Evolutionary conservation across 2,888 invertebrate species (phyloP).

Genomic region (Lepidonotus clava): DNA sequence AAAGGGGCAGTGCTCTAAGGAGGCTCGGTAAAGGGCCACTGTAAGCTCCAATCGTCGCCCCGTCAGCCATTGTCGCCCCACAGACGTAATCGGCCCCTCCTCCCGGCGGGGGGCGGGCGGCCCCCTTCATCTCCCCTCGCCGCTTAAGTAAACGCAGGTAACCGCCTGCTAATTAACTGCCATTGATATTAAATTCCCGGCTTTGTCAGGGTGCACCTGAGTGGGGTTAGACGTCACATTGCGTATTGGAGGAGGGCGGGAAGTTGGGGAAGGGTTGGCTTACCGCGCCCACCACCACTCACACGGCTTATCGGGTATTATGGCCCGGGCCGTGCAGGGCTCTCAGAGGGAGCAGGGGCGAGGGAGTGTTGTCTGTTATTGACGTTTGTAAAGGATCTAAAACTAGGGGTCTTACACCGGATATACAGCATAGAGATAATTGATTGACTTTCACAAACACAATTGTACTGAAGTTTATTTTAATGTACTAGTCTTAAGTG

Average conservation of each 20-base stretch:
- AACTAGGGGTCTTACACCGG: too few relatives aligned
- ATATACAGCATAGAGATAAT: too few relatives aligned
- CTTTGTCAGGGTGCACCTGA: not conserved
- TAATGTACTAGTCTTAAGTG: too few relatives aligned
- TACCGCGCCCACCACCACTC: not conserved
- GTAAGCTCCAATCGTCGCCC: too few relatives aligned
- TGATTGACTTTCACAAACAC: too few relatives aligned
- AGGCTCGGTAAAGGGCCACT: too few relatives aligned
- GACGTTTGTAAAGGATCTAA: too few relatives aligned
- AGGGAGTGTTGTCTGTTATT: too few relatives aligned
- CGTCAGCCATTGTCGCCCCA: not conserved
- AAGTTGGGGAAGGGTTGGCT: not conserved
- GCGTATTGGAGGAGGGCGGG: not conserved
- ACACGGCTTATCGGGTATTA: not conserved
- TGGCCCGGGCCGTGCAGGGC: too few relatives aligned
- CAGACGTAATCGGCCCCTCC: not conserved
- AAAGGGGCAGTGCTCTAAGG: too few relatives aligned
- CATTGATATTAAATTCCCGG: constrained; percentile 8
- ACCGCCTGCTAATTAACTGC: constrained; percentile 6
- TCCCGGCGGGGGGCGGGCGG: not conserved
- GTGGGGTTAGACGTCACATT: not conserved
- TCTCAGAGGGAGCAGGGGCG: too few relatives aligned
- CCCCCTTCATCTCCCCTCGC: not conserved
- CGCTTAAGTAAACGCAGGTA: constrained; percentile 4
- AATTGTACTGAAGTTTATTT: too few relatives aligned